Evolutionary conservation across 2,797 vertebrate genomes (phyloP), one percentile per base, ranked within the genome.

Genomic region (Alauda arvensis): DNA sequence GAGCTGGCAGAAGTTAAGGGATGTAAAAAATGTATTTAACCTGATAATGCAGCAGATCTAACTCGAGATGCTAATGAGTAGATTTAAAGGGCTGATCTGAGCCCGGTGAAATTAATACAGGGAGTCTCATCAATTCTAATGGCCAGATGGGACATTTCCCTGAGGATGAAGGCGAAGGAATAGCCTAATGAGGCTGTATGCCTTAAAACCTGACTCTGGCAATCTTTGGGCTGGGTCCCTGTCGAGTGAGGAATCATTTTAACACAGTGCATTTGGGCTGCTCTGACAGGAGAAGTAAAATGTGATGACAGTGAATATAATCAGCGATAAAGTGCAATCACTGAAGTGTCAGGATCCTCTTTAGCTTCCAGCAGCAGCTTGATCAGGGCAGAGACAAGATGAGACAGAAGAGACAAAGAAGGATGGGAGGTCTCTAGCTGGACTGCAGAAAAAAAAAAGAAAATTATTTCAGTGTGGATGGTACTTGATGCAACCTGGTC

Each of bases 1-100:
- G 78, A 74, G 78, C 71, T 18, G 66, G 62, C 26, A 37, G 79
- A 69, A 90, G 84, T 83, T 48, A 90, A 89, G 57, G 89, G 88
- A 87, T 69, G 82, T 75, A 81, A 88, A 88, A 88, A 88, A 74
- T 19, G 77, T 91, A 66, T 90, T 91, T 94, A 90, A 87, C 71
- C 80, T 49, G 65, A 60, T 90, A 85, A 87, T 1, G 14, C 10
- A n/a, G 74, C 59, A 78, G 81, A 90, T 83, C 90, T 40, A 52
- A 62, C 83, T 83, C 8, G 0, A 18, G 77, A 76, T 12, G 60
- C 87, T 87, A 88, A 85, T 83, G 93, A 89, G 87, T 28, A 77
- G 90, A 85, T 93, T 95, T 88, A 74, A 76, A 91, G 71, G 81
- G 81, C 70, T 90, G 91, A 83, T 83, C 77, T 49, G 59, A 83